Conservation (phyloP, 2,113 vertebrate genomes). For the Nannospalax galili region DNA sequence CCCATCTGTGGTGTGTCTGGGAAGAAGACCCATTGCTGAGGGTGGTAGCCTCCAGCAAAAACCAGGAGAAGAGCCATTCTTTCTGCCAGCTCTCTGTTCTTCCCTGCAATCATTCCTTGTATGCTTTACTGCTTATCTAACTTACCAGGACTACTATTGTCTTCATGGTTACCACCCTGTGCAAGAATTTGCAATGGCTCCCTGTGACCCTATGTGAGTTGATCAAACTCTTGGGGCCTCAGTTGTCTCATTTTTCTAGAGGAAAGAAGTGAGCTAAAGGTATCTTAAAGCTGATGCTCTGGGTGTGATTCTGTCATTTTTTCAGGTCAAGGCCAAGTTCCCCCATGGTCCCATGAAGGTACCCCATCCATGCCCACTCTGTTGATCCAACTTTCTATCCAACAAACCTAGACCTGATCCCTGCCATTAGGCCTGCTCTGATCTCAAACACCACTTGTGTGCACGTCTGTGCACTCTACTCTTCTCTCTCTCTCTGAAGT, state of each 20-base stretch:
- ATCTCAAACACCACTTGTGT: background rate
- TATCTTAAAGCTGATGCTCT: background rate
- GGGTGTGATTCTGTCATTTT: background rate
- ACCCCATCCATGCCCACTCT: background rate
- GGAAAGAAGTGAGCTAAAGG: background rate
- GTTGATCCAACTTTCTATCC: background rate
- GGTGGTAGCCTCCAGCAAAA: background rate
- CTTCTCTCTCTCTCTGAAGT: background rate
- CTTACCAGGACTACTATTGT: background rate
- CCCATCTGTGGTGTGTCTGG: background rate
- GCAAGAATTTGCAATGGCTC: slow-evolving; percentile 5
- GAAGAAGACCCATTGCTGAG: background rate
- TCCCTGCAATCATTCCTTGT: background rate
- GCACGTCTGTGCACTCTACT: background rate
- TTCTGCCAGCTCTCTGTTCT: background rate
- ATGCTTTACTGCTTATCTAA: background rate
- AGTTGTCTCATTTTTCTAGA: background rate
- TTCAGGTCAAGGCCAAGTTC: background rate
- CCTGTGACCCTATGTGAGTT: background rate
- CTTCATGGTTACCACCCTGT: background rate
- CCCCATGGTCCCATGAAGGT: background rate
- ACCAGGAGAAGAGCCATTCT: background rate
- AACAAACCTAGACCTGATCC: background rate
- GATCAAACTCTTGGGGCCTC: background rate
- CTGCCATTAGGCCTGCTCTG: background rate